Conservation (phyloP, 2,888 invertebrate genomes). For the Cephus pulcher region DNA sequence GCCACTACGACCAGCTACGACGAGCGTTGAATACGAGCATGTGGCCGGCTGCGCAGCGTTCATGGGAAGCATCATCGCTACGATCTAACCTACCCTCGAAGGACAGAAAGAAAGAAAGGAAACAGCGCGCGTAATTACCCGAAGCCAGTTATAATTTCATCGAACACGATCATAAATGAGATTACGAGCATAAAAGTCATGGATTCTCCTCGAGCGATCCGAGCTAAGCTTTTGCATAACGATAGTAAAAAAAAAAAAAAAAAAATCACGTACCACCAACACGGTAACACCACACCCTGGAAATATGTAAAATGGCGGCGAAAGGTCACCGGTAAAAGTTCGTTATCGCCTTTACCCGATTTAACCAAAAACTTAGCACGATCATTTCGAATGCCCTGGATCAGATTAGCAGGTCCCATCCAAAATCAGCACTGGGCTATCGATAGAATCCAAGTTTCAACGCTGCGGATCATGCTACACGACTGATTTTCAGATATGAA, state of each 20-base stretch:
- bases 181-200: constrained; percentile 41
- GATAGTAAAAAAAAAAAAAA: neutral
- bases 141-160: constrained; percentile 49
- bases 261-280: neutral
- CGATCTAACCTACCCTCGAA: neutral
- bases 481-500: neutral
- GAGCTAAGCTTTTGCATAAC: neutral
- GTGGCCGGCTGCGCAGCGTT: neutral
- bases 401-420: neutral
- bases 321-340: neutral
- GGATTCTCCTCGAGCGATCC: neutral
- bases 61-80: neutral
- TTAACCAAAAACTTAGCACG: neutral
- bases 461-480: neutral
- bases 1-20: constrained; percentile 13
- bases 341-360: neutral
- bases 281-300: neutral
- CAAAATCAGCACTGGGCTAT: neutral
- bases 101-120: constrained; percentile 11
- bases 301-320: neutral
- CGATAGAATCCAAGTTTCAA: neutral
- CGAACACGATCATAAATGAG: constrained; percentile 47
- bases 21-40: neutral
- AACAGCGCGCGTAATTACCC: constrained; percentile 16
- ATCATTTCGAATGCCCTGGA: neutral